Base-by-base conservation (phyloP, 2,888 invertebrate genomes). In the Drosophila lutescens region DNA sequence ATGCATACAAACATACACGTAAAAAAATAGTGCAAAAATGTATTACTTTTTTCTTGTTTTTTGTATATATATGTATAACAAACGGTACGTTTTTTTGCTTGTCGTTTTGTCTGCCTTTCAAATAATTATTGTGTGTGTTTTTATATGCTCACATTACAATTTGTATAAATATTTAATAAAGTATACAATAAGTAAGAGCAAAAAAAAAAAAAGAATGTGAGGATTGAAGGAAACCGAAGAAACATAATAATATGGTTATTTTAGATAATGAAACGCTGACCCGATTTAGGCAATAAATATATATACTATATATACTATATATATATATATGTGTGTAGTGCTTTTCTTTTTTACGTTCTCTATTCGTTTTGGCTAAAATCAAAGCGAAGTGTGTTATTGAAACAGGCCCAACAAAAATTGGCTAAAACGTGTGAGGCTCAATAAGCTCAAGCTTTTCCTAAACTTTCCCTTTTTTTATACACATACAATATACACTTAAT, bases 11-110 rank as follows among this genome's bases (percentile, higher is more conserved):
- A 61, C 38, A 67, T 47, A 60, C 61, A 49, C 66, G 55, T 66
- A 67, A 66, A 66, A 66, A 66, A 66, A 65, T 65, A 65, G 65
- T 65, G 65, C 65, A 53, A 67, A 65, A 67, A 38, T 65, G 46
- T 46, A 46, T 38, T 46, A 30, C 17, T 40, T 26, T 59, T 15
- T 20, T 32, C 17, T 17, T 57, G 26, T 20, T 41, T 32, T 47
- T 34, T n/a, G n/a, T n/a, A 9, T 34, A n/a, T 60, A 17, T 58
- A 17, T 62, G 17, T 63, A 34, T 63, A 63, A 63, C 62, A 63
- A 63, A 62, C 63, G 41, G 41, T 43, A 26, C 40, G 17, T 36
- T 32, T 30, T 34, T 60, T 59, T 38, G 46, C 38, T 49, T 60
- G 26, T 47, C 46, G 13, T 61, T 62, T 41, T 62, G 17, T 12